A percentile compares a stretch with the other conserved stretches of the same genome.
Evolutionary conservation across 2,888 invertebrate genomes (phyloP).

Genomic region (Plemyria rubiginata): DNA sequence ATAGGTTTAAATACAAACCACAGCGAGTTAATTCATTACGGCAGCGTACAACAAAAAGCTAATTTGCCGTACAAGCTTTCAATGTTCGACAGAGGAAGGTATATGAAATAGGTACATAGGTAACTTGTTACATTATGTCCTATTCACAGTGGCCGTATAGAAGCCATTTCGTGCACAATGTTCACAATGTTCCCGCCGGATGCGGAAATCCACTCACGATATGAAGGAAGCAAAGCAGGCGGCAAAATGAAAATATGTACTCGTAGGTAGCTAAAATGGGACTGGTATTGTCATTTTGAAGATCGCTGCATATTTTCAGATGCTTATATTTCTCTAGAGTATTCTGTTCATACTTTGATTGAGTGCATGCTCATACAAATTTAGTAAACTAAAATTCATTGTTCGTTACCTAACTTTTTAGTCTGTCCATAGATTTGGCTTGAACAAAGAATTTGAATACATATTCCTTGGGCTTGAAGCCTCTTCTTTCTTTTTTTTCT

Average conservation of each 20-base stretch:
- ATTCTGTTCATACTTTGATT: not conserved
- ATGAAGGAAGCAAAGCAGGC: slow-evolving; percentile 56
- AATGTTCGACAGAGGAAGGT: slow-evolving; percentile 47
- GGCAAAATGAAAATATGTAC: slow-evolving; percentile 50
- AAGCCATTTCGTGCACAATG: slow-evolving; percentile 62
- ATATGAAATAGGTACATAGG: slow-evolving; percentile 48
- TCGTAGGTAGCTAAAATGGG: slow-evolving; percentile 40
- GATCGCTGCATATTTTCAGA: slow-evolving; percentile 1
- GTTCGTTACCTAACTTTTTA: not conserved
- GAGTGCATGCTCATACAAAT: not conserved
- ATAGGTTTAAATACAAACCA: not conserved
- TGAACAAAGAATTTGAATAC: no score
- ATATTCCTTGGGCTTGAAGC: no score
- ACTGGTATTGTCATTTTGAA: slow-evolving; percentile 16
- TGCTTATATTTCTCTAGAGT: not conserved
- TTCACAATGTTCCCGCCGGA: slow-evolving; percentile 62
- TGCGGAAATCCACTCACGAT: slow-evolving; percentile 72
- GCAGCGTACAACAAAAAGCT: slow-evolving; percentile 40
- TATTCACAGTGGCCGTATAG: slow-evolving; percentile 53
- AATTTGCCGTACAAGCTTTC: slow-evolving; percentile 42
- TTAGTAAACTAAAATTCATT: not conserved
- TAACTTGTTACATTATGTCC: slow-evolving; percentile 60
- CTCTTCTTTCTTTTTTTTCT: no score
- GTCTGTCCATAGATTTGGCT: no score
- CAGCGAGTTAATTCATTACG: slow-evolving; percentile 19